Percentiles rank a stretch among this genome's conserved stretches.
phyloP scores from a whole-genome alignment of 2,797 vertebrate species.

The Pseudochaenichthys georgianus region DNA sequence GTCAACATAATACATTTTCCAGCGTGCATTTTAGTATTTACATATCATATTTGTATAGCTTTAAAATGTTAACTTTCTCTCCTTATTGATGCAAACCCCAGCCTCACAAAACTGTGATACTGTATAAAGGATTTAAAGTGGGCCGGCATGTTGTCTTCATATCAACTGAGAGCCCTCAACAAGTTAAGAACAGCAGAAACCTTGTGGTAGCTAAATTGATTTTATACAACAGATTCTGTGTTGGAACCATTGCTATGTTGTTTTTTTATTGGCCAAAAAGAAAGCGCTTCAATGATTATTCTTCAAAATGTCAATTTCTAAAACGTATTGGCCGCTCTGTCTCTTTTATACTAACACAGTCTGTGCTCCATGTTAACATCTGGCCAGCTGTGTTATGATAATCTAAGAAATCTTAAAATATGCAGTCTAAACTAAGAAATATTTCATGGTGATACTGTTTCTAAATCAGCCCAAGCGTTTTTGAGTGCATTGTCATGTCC shows the following conservation, averaged over 20 bases:
- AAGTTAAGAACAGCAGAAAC: not conserved
- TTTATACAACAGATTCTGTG: not conserved
- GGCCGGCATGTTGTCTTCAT: not conserved
- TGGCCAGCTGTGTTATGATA: conserved; percentile 20
- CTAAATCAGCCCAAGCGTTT: conserved; percentile 9
- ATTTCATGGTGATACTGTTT: conserved; percentile 8
- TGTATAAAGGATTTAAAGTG: not conserved
- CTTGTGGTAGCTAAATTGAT: not conserved
- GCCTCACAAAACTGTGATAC: not conserved
- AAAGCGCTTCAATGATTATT: not conserved
- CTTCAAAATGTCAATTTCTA: not conserved
- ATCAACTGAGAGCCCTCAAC: not conserved
- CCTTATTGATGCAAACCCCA: not conserved
- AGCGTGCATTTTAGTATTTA: not conserved
- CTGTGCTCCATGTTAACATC: conserved; percentile 26
- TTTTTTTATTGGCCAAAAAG: not conserved
- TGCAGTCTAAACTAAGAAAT: conserved; percentile 16
- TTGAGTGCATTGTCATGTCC: not conserved
- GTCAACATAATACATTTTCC: not conserved
- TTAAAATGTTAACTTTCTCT: not conserved
- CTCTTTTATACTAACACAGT: conserved; percentile 13
- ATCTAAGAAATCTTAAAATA: conserved; percentile 13
- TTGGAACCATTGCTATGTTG: not conserved
- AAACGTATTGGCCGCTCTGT: not conserved
- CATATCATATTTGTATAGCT: not conserved